Percentiles rank a stretch among this genome's conserved stretches.
These are phyloP conservation scores for Ispidina lecontei DNA, from an alignment of 2,797 vertebrate genomes.

Conservation along the genomic window DNA sequence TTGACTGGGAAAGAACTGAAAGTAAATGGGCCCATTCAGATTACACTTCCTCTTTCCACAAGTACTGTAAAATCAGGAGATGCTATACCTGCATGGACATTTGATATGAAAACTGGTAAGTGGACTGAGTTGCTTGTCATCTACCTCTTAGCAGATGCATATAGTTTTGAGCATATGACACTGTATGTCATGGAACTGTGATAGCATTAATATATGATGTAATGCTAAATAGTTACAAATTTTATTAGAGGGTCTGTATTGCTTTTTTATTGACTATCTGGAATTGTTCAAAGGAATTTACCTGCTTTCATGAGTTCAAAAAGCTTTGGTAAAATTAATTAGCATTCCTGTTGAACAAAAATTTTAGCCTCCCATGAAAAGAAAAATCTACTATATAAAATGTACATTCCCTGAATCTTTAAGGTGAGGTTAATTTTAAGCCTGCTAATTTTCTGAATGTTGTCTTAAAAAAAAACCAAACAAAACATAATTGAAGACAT, in stretches of 20 bases:
- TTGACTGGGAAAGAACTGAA: conserved; percentile 80
- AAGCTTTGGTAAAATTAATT: neutral
- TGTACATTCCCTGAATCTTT: neutral
- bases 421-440: neutral
- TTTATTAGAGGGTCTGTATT: neutral
- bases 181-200: neutral
- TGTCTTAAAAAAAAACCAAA: neutral
- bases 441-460: neutral
- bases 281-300: neutral
- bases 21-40: conserved; percentile 83
- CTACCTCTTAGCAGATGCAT: neutral
- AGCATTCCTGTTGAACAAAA: neutral
- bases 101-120: conserved; percentile 87
- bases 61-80: conserved; percentile 73
- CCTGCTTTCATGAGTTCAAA: neutral
- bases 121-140: neutral
- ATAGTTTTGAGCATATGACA: neutral
- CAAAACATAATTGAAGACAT: neutral
- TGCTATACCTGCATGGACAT: conserved; percentile 88
- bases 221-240: neutral
- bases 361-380: too few species aligned
- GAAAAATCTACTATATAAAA: too few species aligned
- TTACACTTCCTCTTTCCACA: conserved; percentile 83
- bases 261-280: neutral
- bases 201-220: neutral